phyloP scores from a whole-genome alignment of 2,797 vertebrate genomes.

The Forpus xanthops region DNA sequence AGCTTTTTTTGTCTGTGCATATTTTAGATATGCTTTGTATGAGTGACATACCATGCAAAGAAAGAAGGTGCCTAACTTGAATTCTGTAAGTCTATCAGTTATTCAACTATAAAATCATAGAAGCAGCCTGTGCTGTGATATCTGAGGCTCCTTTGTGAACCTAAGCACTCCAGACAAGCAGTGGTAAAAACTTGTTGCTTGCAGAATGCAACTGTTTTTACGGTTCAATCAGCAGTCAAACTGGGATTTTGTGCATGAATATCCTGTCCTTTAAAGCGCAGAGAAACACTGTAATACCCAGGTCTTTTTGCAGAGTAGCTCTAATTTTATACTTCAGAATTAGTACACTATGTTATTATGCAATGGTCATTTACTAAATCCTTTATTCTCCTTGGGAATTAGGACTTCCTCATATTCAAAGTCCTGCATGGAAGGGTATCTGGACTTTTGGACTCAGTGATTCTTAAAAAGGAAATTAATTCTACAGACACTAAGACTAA shows the following conservation, averaged over 20 bases:
- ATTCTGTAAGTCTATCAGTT: neutral
- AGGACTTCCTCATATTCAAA: neutral
- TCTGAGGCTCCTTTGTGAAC: neutral
- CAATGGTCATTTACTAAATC: neutral
- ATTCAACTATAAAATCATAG: neutral
- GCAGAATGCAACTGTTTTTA: neutral
- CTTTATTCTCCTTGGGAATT: neutral
- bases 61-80: neutral
- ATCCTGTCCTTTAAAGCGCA: neutral
- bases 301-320: neutral
- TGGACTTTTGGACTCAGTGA: neutral
- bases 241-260: neutral
- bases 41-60: accelerated
- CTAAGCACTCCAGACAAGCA: neutral
- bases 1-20: neutral
- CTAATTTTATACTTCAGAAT: neutral
- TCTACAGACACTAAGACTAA: neutral
- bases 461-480: neutral
- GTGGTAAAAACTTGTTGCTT: neutral
- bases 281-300: neutral
- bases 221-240: neutral
- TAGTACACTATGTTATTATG: neutral
- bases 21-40: neutral
- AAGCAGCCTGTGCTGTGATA: neutral
- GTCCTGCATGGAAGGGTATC: neutral